Base-by-base conservation (phyloP, 2,888 invertebrate genomes). In the Hydrotaea diabolus region DNA sequence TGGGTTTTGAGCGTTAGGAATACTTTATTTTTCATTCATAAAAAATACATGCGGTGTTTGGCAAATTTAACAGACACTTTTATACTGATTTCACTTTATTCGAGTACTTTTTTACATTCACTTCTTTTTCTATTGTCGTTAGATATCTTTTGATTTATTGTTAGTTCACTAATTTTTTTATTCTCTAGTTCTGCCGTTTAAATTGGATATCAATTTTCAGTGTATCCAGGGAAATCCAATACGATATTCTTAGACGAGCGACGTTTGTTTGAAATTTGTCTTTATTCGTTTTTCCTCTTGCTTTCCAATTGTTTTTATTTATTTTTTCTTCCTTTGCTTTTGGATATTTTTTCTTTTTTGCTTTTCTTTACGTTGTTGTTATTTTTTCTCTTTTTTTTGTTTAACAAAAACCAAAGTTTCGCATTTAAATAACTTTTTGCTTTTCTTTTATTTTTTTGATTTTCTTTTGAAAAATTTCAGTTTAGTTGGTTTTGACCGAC, bases 401-500 rank as follows among this genome's bases (percentile, higher is more conserved):
- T 39, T 39, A 55, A 55, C 21, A 55, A 55, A 55, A 55, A 55
- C 55, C n/a, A 55, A 55, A 55, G 0, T 55, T 69, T 7, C 46
- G 64, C 23, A 21, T 69, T 43, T 21, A 23, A 66, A 69, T 66
- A 64, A 39, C 8, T 39, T 39, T 39, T 39, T 39, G 1, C 9
- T 39, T 13, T 39, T 11, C 7, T 39, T 3, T 86, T 84, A 76
- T 82, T 82, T 85, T 86, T 13, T 74, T 57, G 26, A 64, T 55
- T 43, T 26, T 36, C 69, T 57, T 46, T n/a, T n/a, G n/a, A 43
- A 86, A 76, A 72, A 73, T 78, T 84, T 73, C 82, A 87, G 86
- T 89, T 89, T 89, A 90, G 77, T 75, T 80, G 79, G 69, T 82
- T 82, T 46, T 77, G 82, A 92, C 92, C 92, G 92, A 90, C 92